Conservation (phyloP, 35 echinoderm and acorn worm species). For the Nesometra sesokonis region DNA sequence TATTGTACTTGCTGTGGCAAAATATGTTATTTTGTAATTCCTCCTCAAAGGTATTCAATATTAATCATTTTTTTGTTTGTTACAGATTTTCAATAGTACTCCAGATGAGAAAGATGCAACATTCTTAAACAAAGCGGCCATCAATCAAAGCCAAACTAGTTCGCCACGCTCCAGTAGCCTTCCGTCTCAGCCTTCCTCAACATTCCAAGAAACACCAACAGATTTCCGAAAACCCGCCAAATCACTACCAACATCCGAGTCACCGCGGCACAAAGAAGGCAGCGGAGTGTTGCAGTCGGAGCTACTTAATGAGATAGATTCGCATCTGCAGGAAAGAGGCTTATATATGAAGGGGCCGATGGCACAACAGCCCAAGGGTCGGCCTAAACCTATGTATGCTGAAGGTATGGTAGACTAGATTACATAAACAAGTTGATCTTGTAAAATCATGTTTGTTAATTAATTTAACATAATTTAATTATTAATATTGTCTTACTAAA, state of each 20-base stretch:
- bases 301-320: background rate
- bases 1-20: no score
- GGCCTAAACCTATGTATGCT: background rate
- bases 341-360: background rate
- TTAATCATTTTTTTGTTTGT: no score
- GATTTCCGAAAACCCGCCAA: slow-evolving; percentile 9
- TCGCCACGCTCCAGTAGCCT: background rate
- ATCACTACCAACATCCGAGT: slow-evolving; percentile 32
- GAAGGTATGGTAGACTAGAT: background rate
- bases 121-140: background rate
- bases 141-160: background rate
- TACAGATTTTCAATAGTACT: slow-evolving; percentile 82
- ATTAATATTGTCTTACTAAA: no score
- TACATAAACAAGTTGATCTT: no score
- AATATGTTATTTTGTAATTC: no score
- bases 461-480: no score
- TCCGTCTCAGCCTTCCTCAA: background rate
- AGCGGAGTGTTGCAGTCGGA: slow-evolving; percentile 28
- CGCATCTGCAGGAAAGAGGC: background rate
- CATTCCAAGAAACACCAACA: slow-evolving; percentile 13
- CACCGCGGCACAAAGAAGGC: slow-evolving; percentile 51
- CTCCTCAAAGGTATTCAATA: no score
- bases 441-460: no score
- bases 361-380: background rate
- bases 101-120: slow-evolving; percentile 36